phyloP scores from a whole-genome alignment of 2,113 vertebrate species.

The Zosterops lateralis region DNA sequence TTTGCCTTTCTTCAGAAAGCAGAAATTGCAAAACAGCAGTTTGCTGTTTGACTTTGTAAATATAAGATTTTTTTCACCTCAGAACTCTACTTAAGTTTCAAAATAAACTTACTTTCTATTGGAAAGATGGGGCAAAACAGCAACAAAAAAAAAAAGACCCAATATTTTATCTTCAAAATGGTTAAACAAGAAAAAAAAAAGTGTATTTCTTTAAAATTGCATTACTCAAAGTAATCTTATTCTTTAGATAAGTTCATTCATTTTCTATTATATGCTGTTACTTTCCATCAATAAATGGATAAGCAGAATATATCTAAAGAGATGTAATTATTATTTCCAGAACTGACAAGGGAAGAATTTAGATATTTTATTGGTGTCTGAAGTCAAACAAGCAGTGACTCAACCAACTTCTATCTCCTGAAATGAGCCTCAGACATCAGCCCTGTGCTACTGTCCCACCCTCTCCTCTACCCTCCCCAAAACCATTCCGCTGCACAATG shows the following conservation, averaged over 20 bases:
- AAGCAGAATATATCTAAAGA: neutral
- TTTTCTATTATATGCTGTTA: neutral
- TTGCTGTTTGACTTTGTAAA: neutral
- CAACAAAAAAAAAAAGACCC: neutral
- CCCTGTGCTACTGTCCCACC: neutral
- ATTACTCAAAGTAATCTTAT: neutral
- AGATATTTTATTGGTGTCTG: neutral
- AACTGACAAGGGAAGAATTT: neutral
- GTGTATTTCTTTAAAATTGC: rapidly evolving
- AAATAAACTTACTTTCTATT: neutral
- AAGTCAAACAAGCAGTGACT: neutral
- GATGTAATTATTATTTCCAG: neutral
- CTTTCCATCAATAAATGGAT: neutral
- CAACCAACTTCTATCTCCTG: neutral
- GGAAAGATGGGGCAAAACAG: neutral
- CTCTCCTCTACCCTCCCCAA: neutral
- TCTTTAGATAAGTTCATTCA: neutral
- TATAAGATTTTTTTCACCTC: neutral
- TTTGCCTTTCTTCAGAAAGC: conserved; percentile 17
- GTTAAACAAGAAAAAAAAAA: neutral
- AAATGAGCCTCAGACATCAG: neutral
- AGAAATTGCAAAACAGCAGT: neutral
- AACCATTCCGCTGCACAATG: neutral
- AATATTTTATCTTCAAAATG: neutral
- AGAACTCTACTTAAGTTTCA: neutral